These are phyloP conservation scores for Nephrotoma appendiculata DNA, from an alignment of 2,888 invertebrate species.

Conservation along the genomic window DNA sequence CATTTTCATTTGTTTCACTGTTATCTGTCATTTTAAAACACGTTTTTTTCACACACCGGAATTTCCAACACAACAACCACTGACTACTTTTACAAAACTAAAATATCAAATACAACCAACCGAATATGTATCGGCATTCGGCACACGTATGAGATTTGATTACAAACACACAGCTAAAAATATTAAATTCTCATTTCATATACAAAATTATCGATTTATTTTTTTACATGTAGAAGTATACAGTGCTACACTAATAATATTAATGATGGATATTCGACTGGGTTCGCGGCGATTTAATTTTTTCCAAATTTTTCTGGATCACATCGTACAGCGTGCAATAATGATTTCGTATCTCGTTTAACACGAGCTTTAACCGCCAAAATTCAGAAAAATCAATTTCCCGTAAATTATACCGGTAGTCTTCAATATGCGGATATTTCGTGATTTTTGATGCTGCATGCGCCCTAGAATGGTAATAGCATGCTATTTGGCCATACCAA, in stretches of 20 bases:
- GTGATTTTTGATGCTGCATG: slow-evolving; percentile 80
- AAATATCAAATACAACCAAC: neutral
- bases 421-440: slow-evolving; percentile 94
- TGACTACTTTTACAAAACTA: neutral
- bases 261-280: neutral
- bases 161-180: neutral
- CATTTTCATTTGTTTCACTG: neutral
- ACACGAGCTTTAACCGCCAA: slow-evolving; percentile 80
- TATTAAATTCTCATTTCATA: neutral
- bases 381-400: slow-evolving; percentile 97
- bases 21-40: neutral
- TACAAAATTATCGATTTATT: neutral
- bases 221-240: neutral
- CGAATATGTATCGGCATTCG: neutral
- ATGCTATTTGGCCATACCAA: slow-evolving; percentile 94
- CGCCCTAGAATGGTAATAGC: slow-evolving; percentile 83
- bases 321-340: slow-evolving; percentile 96
- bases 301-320: slow-evolving; percentile 85
- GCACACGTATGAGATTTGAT: neutral
- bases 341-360: slow-evolving; percentile 93
- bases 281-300: neutral
- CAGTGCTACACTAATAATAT: neutral
- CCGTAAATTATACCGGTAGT: slow-evolving; percentile 82
- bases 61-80: neutral
- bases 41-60: neutral